These are phyloP conservation scores for Myrmecophaga tridactyla DNA, from an alignment of 2,113 vertebrate species.

Conservation along the genomic window DNA sequence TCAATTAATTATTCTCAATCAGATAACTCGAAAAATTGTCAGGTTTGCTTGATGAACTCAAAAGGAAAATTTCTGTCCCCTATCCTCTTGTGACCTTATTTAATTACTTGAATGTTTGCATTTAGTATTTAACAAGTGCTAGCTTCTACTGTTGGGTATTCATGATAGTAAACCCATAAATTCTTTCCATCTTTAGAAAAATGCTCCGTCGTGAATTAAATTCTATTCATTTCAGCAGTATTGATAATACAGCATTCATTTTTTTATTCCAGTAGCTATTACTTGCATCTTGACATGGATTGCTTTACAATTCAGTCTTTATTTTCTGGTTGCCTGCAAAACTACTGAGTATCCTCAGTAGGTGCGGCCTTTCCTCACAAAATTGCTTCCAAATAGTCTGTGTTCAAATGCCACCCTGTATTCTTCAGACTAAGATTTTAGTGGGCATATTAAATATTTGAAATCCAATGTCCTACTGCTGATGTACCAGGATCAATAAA, in stretches of 20 bases:
- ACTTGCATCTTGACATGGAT: constrained; percentile 52
- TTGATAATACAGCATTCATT: constrained; percentile 32
- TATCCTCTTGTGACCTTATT: neutral
- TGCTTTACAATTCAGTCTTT: constrained; percentile 41
- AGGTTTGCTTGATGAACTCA: neutral
- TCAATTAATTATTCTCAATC: neutral
- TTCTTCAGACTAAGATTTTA: neutral
- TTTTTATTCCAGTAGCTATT: constrained; percentile 51
- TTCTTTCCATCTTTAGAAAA: constrained; percentile 60
- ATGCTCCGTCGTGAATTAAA: constrained; percentile 48
- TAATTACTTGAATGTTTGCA: constrained; percentile 44
- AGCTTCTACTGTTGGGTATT: neutral
- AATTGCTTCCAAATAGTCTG: neutral
- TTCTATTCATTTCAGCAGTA: constrained; percentile 33
- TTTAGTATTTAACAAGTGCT: constrained; percentile 38
- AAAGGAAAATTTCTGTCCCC: constrained; percentile 32
- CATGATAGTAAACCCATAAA: constrained; percentile 18
- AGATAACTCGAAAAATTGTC: neutral
- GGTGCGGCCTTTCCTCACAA: constrained; percentile 8
- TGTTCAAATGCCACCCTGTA: neutral
- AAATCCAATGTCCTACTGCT: constrained; percentile 3
- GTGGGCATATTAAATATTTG: neutral
- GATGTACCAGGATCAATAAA: constrained; percentile 19
- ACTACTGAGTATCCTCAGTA: neutral
- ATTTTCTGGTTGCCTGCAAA: constrained; percentile 63